phyloP scores from a whole-genome alignment of 2,113 vertebrate species.

The Clarias macrocephalus region DNA sequence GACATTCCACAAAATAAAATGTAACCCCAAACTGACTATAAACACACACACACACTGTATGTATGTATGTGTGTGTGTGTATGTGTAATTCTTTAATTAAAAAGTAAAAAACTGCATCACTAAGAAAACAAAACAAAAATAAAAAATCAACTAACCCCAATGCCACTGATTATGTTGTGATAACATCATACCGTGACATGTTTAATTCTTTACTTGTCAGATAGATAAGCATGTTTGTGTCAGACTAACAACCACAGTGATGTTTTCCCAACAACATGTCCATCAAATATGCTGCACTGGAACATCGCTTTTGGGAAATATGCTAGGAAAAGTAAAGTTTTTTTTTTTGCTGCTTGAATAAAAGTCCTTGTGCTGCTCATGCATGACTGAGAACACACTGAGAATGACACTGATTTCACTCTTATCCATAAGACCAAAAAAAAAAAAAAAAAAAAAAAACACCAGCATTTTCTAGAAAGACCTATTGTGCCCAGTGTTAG shows the following conservation, averaged over 20 bases:
- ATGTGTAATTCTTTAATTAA: not conserved
- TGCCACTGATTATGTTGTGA: not conserved
- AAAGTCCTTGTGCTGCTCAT: not conserved
- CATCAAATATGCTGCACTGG: not conserved
- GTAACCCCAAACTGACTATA: not conserved
- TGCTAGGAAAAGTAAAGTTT: not conserved
- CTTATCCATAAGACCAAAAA: slow-evolving; percentile 23
- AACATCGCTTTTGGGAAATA: not conserved
- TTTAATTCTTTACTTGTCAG: not conserved
- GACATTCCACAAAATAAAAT: not conserved
- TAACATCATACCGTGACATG: not conserved
- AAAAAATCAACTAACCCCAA: not conserved
- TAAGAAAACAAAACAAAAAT: not conserved
- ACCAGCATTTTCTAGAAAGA: slow-evolving; percentile 16
- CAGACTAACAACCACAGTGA: not conserved
- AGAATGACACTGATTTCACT: slow-evolving; percentile 16
- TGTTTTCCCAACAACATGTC: not conserved
- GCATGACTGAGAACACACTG: not conserved
- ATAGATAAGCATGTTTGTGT: not conserved
- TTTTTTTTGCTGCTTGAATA: not conserved
- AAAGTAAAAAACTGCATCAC: not conserved
- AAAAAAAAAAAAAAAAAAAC: slow-evolving; percentile 17
- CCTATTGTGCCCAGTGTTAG: slow-evolving; percentile 22
- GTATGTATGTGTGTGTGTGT: no score
- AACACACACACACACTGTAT: not conserved